Conservation (phyloP, 1,140 invertebrate genomes). For the Parapsyche elsis region DNA sequence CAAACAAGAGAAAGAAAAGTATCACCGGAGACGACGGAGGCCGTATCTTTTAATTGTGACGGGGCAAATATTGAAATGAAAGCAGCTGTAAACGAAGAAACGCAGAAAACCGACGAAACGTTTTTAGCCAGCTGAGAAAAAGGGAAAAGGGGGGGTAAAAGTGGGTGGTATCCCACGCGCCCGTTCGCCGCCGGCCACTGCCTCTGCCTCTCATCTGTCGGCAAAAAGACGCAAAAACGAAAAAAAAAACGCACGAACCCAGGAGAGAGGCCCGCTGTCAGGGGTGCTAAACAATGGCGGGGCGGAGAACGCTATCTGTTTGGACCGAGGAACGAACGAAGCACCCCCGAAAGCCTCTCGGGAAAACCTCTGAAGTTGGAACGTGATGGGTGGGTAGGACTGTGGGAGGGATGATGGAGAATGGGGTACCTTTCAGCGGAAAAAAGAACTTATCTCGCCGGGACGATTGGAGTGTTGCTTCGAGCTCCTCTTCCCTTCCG, state of each 20-base stretch:
- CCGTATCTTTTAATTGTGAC: conserved; percentile 49
- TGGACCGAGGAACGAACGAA: conserved; percentile 2
- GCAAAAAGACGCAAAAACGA: conserved; percentile 28
- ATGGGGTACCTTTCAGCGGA: conserved; percentile 3
- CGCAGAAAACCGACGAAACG: conserved; percentile 31
- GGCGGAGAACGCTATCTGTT: conserved; percentile 32
- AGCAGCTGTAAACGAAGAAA: conserved; percentile 38
- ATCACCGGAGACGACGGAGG: neutral
- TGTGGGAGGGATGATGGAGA: neutral
- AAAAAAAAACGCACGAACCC: neutral
- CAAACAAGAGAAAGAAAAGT: neutral
- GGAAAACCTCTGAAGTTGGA: conserved; percentile 23
- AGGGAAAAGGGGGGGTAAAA: too few relatives aligned
- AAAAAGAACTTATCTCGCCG: conserved; percentile 38
- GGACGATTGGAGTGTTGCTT: conserved; percentile 22
- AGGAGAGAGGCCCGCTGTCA: conserved; percentile 24
- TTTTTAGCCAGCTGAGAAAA: neutral
- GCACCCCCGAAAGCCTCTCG: conserved; percentile 9
- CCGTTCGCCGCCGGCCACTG: neutral
- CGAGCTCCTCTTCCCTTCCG: conserved; percentile 2
- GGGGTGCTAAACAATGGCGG: conserved; percentile 37
- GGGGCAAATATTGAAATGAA: conserved; percentile 45
- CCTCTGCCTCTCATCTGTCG: neutral
- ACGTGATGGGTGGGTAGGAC: neutral
- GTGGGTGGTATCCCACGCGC: neutral